These are phyloP conservation scores for Coptotermes formosanus DNA, from an alignment of 1,140 invertebrate genomes.

Conservation along the genomic window DNA sequence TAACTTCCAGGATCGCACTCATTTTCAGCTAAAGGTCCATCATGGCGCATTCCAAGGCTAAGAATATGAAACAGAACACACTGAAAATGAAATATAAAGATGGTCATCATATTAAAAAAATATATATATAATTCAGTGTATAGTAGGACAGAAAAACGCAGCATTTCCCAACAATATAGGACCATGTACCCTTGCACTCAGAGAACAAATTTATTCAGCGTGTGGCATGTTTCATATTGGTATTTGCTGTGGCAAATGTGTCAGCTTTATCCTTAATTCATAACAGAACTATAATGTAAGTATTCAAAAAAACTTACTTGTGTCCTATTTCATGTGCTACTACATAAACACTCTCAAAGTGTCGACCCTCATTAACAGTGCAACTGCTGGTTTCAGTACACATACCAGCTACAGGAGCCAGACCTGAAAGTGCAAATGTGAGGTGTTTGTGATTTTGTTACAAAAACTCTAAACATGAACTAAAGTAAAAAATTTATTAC, in stretches of 20 bases:
- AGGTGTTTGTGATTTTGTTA: too few species aligned
- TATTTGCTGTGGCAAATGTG: too few species aligned
- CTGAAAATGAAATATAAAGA: too few species aligned
- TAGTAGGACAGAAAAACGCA: too few species aligned
- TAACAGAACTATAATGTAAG: background rate
- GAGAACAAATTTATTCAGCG: too few species aligned
- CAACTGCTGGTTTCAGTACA: slow-evolving; percentile 61
- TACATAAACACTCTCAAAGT: slow-evolving; percentile 65
- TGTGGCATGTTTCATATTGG: too few species aligned
- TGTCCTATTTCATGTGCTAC: slow-evolving; percentile 65
- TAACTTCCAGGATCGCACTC: slow-evolving; percentile 60
- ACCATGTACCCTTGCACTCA: too few species aligned
- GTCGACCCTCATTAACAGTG: slow-evolving; percentile 63
- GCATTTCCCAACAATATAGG: too few species aligned
- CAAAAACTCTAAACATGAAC: too few species aligned
- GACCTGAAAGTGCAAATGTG: slow-evolving; percentile 43
- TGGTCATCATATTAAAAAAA: too few species aligned
- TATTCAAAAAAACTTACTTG: slow-evolving; percentile 49
- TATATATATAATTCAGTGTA: too few species aligned
- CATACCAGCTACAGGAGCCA: slow-evolving; percentile 64
- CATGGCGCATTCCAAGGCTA: slow-evolving; percentile 65
- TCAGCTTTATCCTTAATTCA: background rate
- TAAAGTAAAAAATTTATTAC: too few species aligned
- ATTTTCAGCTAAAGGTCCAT: slow-evolving; percentile 61
- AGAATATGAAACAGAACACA: background rate